These are phyloP conservation scores for Silurus asotus DNA, from an alignment of 2,113 vertebrate genomes.

Conservation along the genomic window DNA sequence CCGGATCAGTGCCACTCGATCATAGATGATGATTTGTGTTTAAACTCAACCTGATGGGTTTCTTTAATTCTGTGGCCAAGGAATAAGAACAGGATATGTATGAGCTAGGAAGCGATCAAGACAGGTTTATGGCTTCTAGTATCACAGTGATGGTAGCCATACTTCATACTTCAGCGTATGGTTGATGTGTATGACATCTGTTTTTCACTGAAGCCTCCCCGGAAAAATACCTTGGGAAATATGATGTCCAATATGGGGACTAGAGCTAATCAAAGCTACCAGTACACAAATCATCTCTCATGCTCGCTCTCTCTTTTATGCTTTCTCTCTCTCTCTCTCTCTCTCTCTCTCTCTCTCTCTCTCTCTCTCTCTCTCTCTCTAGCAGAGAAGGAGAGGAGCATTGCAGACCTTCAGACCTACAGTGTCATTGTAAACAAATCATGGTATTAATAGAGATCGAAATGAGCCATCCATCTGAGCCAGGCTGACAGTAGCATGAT, in stretches of 20 bases:
- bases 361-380: conserved; percentile 18
- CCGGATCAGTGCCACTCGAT: conserved; percentile 22
- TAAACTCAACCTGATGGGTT: conserved; percentile 41
- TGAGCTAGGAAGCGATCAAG: conserved; percentile 41
- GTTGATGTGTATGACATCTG: conserved; percentile 64
- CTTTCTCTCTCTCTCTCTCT: not conserved
- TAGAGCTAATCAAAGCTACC: conserved; percentile 64
- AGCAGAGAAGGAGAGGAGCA: conserved; percentile 32
- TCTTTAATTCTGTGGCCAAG: conserved; percentile 42
- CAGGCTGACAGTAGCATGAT: conserved; percentile 58
- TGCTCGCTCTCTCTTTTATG: not conserved
- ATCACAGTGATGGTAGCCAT: conserved; percentile 55
- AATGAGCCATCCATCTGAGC: conserved; percentile 63
- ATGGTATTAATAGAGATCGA: conserved; percentile 61
- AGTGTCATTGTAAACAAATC: conserved; percentile 65
- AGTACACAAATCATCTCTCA: conserved; percentile 63
- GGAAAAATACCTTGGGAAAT: conserved; percentile 66
- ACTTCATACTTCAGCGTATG: conserved; percentile 57
- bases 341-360: conserved; percentile 17
- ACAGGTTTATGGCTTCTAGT: conserved; percentile 45
- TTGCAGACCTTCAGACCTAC: conserved; percentile 49
- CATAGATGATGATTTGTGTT: conserved; percentile 44
- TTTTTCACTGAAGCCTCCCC: conserved; percentile 60
- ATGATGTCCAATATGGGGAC: conserved; percentile 65
- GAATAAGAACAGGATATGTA: conserved; percentile 46